Base-by-base conservation (phyloP, 2,113 vertebrate species). In the Ramphastos sulfuratus region DNA sequence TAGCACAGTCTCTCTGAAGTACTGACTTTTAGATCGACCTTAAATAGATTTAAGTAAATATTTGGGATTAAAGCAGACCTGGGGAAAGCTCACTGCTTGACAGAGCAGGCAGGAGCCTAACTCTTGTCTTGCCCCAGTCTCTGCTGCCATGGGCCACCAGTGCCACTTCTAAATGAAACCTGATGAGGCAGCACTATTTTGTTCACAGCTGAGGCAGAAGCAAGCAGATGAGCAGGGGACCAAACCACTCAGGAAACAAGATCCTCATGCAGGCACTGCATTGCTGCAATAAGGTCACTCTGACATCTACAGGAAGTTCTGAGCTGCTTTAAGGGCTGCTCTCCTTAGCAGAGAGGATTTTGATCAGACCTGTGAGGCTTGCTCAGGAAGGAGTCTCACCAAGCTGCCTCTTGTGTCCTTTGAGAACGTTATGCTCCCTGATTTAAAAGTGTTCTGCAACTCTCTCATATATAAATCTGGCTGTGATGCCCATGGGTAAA, bases 271-370 rank as follows among this genome's bases (percentile, higher is more conserved):
- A 77, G 42, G 18, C 2, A 1, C 54, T 56, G 18, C 54, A 20
- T 87, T 0, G 1, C 25, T 92, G 72, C 61, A 35, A 0, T 64
- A 27, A 77, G 72, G 76, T 92, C 75, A 71, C 31, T 89, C 87
- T 86, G 85, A 87, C 79, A 61, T 72, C 93, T 88, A 58, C 69
- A 92, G 76, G 72, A 90, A 67, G 39, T 42, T 87, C 52, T 82
- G 0, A 0, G 67, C 66, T 86, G 85, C 76, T 89, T 73, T 54
- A 69, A 89, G 59, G 30, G 24, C 50, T 42, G 28, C 56, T 93
- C 33, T 91, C 11, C 56, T 65, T 33, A 82, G 80, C 65, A 74
- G 21, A 74, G 33, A 60, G 19, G 58, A 58, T 24, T 44, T 18
- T 31, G 13, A 44, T 87, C 69, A 81, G 54, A 81, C 56, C 52